These are phyloP conservation scores for Excalfactoria chinensis DNA, from an alignment of 2,113 vertebrate genomes.

Conservation along the genomic window DNA sequence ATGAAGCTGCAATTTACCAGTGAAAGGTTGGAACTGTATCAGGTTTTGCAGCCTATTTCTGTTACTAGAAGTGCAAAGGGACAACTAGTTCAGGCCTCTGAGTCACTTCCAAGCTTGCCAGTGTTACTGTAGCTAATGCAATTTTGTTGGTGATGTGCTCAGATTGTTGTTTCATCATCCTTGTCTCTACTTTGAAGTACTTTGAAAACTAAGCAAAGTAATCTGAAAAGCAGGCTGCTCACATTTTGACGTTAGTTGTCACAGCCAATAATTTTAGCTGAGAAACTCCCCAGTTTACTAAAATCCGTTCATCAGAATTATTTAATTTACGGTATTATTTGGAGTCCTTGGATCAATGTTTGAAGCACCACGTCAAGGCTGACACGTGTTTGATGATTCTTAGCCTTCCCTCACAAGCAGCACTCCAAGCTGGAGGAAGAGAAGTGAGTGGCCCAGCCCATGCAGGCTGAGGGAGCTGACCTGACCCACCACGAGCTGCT, in stretches of 20 bases:
- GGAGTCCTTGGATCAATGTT: neutral
- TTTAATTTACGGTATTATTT: neutral
- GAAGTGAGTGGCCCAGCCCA: neutral
- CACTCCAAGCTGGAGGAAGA: neutral
- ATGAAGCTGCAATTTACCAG: slow-evolving; percentile 36
- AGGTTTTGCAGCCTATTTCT: neutral
- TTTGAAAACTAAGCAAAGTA: neutral
- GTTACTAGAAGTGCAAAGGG: neutral
- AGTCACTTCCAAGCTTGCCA: neutral
- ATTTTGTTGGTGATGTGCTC: neutral
- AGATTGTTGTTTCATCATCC: neutral
- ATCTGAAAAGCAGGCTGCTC: neutral
- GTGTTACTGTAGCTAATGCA: neutral
- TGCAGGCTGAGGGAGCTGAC: neutral
- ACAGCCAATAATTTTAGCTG: neutral
- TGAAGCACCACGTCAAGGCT: neutral
- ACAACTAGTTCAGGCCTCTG: neutral
- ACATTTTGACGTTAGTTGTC: neutral
- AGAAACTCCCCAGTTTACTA: neutral
- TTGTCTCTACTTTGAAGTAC: neutral
- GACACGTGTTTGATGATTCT: neutral
- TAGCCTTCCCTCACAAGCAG: neutral
- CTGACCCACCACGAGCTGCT: accelerated
- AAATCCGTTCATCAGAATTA: neutral
- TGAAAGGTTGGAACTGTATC: neutral